Percentiles rank a stretch among this genome's conserved stretches.
Evolutionary conservation across 1,140 invertebrate genomes (phyloP).

Genomic region (Chelonus insularis): DNA sequence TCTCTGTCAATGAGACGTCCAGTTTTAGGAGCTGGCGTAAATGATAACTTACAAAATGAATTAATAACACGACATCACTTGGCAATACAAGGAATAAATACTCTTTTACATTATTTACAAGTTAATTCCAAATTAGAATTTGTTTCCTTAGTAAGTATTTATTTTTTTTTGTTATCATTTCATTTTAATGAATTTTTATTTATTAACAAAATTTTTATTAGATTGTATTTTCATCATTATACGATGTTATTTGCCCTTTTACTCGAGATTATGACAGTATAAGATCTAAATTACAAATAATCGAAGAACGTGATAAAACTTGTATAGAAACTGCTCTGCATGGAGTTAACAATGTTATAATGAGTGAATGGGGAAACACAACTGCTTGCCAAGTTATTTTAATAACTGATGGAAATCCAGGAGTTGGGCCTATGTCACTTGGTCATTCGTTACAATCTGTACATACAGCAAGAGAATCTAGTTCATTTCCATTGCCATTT

Average conservation of each 20-base stretch:
- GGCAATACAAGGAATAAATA: conserved; percentile 81
- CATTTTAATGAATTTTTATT: conserved; percentile 2
- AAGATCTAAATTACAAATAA: conserved; percentile 69
- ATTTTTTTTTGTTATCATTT: neutral
- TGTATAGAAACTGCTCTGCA: conserved; percentile 77
- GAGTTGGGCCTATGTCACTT: conserved; percentile 68
- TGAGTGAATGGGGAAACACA: conserved; percentile 83
- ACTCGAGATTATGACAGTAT: conserved; percentile 84
- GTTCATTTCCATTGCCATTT: conserved; percentile 73
- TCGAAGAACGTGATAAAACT: conserved; percentile 84
- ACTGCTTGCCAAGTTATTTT: conserved; percentile 79
- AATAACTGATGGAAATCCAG: conserved; percentile 79
- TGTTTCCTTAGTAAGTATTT: conserved; percentile 75
- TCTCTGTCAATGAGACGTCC: conserved; percentile 78
- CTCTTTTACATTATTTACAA: conserved; percentile 82
- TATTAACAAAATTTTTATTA: conserved; percentile 42
- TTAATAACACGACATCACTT: conserved; percentile 69
- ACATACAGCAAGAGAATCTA: conserved; percentile 47
- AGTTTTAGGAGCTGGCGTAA: conserved; percentile 62
- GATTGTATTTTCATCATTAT: conserved; percentile 78
- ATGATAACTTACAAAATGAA: conserved; percentile 53
- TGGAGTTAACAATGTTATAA: conserved; percentile 74
- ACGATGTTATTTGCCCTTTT: conserved; percentile 79
- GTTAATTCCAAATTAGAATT: conserved; percentile 86
- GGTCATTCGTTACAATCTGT: conserved; percentile 58